Evolutionary conservation across 2,113 vertebrate species (phyloP), one percentile per base, ranked within the genome.

Genomic region (Columbina picui): DNA sequence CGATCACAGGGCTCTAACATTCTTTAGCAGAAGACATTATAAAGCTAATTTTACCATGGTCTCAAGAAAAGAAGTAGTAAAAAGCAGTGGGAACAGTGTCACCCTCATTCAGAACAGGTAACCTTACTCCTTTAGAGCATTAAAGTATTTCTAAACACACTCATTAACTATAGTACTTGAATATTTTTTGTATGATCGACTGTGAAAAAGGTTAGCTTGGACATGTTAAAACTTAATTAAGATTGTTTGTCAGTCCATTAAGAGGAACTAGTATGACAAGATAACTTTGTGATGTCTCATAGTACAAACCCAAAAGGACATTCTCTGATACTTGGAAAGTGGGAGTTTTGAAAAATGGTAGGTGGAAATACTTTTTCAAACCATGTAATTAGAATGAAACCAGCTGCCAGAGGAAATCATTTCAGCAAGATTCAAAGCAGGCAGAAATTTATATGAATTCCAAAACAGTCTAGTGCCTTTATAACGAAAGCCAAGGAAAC

Each of bases 251-350:
- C 90, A 77, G 85, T 71, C 65, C 83, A 29, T 47, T 25, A 63
- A 52, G 90, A 94, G 64, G 78, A 96, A 89, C 88, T 60, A 9
- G 93, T 45, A 45, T 7, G 52, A 73, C 83, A 38, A 25, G 92
- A 86, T 93, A 64, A 60, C 91, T 94, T 38, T 29, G 56, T 8
- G 76, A 55, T 95, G 91, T 68, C 91, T 96, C 94, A 93, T 6
- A 10, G 47, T 32, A 50, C 32, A 25, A 86, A 21, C 89, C 77
- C 61, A 76, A 75, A 84, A 89, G 87, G 93, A 79, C 89, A 21
- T 29, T 81, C 73, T 27, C 11, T n/a, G 84, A 27, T 71, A 25
- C 87, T 74, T 38, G n/a, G 56, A 78, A 94, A 94, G 91, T 75
- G 61, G 96, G 89, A 92, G 79, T 86, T 94, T 81, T 56, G 79